Evolutionary conservation across 1,140 invertebrate species (phyloP).

Genomic region (Plutomurus gul): DNA sequence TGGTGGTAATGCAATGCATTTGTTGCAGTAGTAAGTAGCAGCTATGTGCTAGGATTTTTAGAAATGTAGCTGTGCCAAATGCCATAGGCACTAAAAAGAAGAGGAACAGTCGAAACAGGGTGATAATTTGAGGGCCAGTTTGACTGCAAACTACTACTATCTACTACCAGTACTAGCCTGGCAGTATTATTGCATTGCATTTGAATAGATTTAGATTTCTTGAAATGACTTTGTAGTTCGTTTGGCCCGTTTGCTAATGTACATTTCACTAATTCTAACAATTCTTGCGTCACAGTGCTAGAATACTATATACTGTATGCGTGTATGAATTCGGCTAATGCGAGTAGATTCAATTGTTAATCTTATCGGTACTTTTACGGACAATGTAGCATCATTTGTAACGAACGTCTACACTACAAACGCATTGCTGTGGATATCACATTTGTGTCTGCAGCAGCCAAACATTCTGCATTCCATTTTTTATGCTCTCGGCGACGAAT

Average conservation of each 20-base stretch:
- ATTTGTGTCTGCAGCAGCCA: too few species aligned
- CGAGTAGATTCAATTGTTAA: not conserved
- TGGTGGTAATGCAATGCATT: too few species aligned
- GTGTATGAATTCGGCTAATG: too few species aligned
- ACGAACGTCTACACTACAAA: too few species aligned
- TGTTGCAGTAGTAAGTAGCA: too few species aligned
- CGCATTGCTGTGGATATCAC: too few species aligned
- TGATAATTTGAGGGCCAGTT: constrained; percentile 31
- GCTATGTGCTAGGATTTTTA: too few species aligned
- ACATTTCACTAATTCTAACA: not conserved
- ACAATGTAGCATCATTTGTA: not conserved
- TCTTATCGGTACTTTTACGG: not conserved
- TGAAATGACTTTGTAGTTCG: not conserved
- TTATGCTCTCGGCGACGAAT: not conserved
- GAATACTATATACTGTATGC: too few species aligned
- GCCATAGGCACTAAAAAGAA: constrained; percentile 10
- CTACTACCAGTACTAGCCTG: not conserved
- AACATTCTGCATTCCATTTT: not conserved
- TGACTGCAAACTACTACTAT: not conserved
- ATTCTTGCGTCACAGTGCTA: too few species aligned
- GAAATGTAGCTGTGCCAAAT: constrained; percentile 13
- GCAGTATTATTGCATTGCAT: not conserved
- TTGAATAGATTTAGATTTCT: not conserved
- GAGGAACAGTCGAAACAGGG: not conserved
- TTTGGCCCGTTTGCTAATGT: not conserved